Conservation (phyloP, 2,113 vertebrate species). For the Myiopsitta monachus region DNA sequence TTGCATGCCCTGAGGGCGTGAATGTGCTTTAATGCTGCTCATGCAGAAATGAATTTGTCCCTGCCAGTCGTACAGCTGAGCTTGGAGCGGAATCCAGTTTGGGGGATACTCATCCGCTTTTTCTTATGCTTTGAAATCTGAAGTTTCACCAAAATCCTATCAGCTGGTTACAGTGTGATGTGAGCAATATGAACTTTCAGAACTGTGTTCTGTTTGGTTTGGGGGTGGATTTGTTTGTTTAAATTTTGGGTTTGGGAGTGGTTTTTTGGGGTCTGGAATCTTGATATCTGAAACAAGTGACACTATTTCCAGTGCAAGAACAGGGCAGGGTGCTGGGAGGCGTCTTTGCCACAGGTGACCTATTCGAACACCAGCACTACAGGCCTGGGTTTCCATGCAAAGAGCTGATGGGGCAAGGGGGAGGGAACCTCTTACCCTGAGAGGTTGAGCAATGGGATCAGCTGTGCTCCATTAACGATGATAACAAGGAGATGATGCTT, state of each 20-base stretch:
- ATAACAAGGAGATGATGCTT: neutral
- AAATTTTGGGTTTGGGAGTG: neutral
- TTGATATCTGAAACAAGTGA: neutral
- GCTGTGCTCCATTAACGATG: too few relatives aligned
- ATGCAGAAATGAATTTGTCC: slow-evolving; percentile 34
- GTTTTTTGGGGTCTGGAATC: neutral
- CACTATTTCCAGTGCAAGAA: neutral
- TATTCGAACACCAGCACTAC: neutral
- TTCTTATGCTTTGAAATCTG: neutral
- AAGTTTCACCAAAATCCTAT: neutral
- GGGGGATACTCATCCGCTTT: neutral
- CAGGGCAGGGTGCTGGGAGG: neutral
- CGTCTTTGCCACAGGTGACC: neutral
- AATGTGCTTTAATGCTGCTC: slow-evolving; percentile 4
- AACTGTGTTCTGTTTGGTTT: neutral
- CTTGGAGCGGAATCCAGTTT: neutral
- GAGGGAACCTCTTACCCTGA: fast-evolving
- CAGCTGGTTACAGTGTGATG: neutral
- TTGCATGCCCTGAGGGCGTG: slow-evolving; percentile 48
- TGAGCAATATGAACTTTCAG: neutral
- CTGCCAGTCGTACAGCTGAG: neutral
- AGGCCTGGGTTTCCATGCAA: neutral
- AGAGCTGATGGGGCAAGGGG: neutral
- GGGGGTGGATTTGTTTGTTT: neutral
- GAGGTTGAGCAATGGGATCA: neutral